phyloP scores from a whole-genome alignment of 2,113 vertebrate species.

The Passer domesticus region DNA sequence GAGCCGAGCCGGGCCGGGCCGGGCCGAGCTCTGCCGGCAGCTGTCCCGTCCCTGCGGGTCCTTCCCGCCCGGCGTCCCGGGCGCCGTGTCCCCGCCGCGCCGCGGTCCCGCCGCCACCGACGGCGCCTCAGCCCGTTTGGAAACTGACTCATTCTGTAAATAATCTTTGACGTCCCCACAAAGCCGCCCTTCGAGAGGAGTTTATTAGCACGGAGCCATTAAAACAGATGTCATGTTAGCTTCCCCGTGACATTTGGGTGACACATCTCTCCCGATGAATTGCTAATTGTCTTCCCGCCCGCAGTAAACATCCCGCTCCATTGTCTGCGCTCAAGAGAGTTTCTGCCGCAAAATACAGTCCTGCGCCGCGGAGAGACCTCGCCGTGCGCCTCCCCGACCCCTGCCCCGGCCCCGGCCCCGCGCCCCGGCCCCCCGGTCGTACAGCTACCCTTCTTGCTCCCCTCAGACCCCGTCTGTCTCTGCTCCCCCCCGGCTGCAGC shows the following conservation, averaged over 20 bases:
- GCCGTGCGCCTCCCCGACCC: background rate
- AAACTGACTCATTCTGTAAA: constrained; percentile 74
- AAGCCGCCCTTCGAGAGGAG: constrained; percentile 73
- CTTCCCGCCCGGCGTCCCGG: background rate
- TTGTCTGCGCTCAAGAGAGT: constrained; percentile 69
- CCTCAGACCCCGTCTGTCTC: background rate
- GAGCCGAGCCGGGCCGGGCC: background rate
- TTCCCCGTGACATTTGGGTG: constrained; percentile 69
- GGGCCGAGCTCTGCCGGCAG: background rate
- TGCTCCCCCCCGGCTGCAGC: background rate
- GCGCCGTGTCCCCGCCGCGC: background rate
- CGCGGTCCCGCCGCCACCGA: constrained; percentile 61
- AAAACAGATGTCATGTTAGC: constrained; percentile 75
- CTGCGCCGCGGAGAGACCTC: constrained; percentile 51
- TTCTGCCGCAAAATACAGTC: constrained; percentile 52
- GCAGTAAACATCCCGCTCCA: constrained; percentile 69
- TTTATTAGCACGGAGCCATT: constrained; percentile 76
- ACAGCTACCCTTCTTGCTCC: background rate
- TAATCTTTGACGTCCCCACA: constrained; percentile 77
- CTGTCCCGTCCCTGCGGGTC: background rate
- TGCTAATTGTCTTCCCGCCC: constrained; percentile 76
- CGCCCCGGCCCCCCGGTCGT: too few species aligned
- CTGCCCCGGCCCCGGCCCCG: background rate
- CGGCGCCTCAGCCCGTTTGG: constrained; percentile 67
- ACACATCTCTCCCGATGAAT: constrained; percentile 73